Percentiles rank a stretch among this genome's conserved stretches.
phyloP scores from a whole-genome alignment of 1,140 invertebrate species.

The Drosophila virilis region DNA sequence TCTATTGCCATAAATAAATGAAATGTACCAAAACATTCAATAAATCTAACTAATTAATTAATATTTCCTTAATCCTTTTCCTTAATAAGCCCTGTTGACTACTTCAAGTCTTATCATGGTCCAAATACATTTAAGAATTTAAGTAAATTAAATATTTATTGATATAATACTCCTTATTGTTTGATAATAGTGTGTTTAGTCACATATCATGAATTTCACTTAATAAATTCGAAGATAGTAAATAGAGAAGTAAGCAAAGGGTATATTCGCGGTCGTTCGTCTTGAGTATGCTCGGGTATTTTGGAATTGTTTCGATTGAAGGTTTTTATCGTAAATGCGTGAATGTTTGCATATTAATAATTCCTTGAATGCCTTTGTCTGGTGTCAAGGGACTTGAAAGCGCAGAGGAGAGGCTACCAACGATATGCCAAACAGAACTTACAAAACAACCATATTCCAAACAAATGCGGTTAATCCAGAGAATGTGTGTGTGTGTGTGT shows the following conservation, averaged over 20 bases:
- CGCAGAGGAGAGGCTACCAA: neutral
- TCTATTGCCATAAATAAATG: no score
- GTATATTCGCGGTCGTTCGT: conserved; percentile 1
- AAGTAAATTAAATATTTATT: no score
- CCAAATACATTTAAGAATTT: no score
- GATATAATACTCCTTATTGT: no score
- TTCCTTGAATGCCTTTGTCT: conserved; percentile 11
- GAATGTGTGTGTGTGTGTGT: neutral
- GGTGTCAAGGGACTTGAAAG: conserved; percentile 29
- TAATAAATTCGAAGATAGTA: no score
- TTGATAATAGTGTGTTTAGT: no score
- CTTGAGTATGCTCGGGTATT: neutral
- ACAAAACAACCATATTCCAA: conserved; percentile 81
- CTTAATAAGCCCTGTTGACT: no score
- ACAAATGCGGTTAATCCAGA: conserved; percentile 54
- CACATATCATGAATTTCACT: no score
- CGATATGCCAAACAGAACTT: conserved; percentile 47
- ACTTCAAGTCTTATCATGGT: no score
- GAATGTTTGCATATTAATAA: conserved; percentile 4
- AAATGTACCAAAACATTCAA: no score
- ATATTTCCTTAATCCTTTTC: no score
- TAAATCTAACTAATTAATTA: no score
- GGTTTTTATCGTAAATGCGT: conserved; percentile 10
- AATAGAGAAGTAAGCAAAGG: neutral
- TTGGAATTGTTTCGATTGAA: conserved; percentile 4